phyloP scores from a whole-genome alignment of 2,113 vertebrate species.

The Ceyx melanurus region DNA sequence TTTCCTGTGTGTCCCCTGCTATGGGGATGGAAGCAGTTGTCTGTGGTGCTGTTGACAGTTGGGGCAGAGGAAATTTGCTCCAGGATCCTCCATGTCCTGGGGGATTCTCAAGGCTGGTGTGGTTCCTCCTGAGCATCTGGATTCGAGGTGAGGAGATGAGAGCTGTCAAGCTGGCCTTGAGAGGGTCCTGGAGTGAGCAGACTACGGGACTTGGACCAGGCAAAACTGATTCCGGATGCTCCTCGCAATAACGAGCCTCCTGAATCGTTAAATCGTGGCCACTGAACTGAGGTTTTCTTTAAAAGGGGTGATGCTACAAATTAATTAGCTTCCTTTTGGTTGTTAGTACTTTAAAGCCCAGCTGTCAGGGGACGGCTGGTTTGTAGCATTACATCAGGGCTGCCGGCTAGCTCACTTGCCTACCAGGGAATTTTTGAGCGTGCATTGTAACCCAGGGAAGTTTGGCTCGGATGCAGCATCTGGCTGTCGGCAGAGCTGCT shows the following conservation, averaged over 20 bases:
- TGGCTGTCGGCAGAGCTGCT: background rate
- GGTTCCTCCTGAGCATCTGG: background rate
- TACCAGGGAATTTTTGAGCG: conserved; percentile 28
- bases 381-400: conserved; percentile 54
- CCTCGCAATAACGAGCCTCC: background rate
- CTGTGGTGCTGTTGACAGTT: background rate
- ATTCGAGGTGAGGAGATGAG: background rate
- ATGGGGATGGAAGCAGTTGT: background rate
- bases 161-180: background rate
- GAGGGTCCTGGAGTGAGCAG: background rate
- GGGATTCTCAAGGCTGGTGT: background rate
- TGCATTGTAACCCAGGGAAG: background rate
- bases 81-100: fast-evolving
- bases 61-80: background rate
- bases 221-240: background rate
- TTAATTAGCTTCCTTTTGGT: conserved; percentile 50
- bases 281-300: conserved; percentile 6
- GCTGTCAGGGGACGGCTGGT: conserved; percentile 49
- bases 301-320: conserved; percentile 48
- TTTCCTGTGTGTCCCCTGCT: background rate
- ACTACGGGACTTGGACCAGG: background rate
- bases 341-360: conserved; percentile 44
- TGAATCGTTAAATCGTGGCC: background rate
- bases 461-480: background rate
- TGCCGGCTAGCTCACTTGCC: conserved; percentile 20